Evolutionary conservation across 2,888 invertebrate genomes (phyloP).

Genomic region (Ariolimax columbianus): DNA sequence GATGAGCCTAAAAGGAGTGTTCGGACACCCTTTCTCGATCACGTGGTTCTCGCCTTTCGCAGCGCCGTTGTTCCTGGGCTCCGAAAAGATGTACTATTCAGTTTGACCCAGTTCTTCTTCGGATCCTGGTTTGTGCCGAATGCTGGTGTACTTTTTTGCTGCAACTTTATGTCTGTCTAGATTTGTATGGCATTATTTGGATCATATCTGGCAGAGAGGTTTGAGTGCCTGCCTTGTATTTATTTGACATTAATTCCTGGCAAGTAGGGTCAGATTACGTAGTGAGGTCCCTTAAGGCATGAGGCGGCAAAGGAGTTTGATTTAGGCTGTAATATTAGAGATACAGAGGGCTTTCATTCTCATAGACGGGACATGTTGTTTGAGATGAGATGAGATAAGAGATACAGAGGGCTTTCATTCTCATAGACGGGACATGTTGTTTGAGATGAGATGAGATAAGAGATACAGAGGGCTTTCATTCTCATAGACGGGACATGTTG

Average conservation of each 20-base stretch:
- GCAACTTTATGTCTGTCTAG: not conserved
- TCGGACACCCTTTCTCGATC: slow-evolving; percentile 93
- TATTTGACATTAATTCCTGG: not conserved
- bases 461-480: too few relatives aligned
- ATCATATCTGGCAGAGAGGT: not conserved
- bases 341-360: too few relatives aligned
- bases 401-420: too few relatives aligned
- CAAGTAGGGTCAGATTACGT: not conserved
- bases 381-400: too few relatives aligned
- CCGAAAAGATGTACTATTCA: slow-evolving; percentile 64
- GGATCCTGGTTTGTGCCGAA: not conserved
- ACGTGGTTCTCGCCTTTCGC: slow-evolving; percentile 96
- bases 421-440: too few relatives aligned
- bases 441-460: too few relatives aligned
- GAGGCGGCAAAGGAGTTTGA: too few relatives aligned
- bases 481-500: too few relatives aligned
- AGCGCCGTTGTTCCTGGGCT: slow-evolving; percentile 67
- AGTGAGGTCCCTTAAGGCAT: too few relatives aligned
- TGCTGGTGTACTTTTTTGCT: not conserved
- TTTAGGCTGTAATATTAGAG: too few relatives aligned
- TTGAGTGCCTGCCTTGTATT: not conserved
- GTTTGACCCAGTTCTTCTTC: slow-evolving; percentile 55
- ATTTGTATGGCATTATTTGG: not conserved
- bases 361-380: too few relatives aligned
- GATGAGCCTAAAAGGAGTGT: slow-evolving; percentile 97